These are phyloP conservation scores for Aspidiotus rigidus DNA, from an alignment of 2,888 invertebrate species.

Conservation along the genomic window DNA sequence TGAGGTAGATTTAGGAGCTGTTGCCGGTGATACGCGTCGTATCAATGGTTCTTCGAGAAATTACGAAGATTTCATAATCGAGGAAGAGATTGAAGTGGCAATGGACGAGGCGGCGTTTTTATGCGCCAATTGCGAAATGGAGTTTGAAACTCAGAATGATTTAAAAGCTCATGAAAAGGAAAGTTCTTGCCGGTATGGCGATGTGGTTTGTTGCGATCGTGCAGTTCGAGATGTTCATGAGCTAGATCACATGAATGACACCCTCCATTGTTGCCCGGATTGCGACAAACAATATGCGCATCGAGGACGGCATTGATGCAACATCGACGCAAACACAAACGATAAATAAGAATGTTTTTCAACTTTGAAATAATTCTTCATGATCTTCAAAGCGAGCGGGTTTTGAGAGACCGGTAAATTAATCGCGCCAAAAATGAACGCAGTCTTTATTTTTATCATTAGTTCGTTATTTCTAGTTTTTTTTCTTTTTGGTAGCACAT, in stretches of 20 bases:
- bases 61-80: neutral
- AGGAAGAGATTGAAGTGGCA: neutral
- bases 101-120: neutral
- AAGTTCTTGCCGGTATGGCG: neutral
- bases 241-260: neutral
- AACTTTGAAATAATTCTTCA: too few species aligned
- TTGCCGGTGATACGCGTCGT: neutral
- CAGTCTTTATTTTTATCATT: too few species aligned
- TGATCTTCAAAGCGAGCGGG: too few species aligned
- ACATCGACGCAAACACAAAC: neutral
- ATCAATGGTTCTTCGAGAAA: neutral
- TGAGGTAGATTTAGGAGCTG: neutral
- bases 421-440: too few species aligned
- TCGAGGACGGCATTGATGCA: constrained; percentile 1
- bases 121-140: neutral
- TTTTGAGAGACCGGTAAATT: too few species aligned
- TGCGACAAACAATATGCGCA: neutral
- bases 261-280: neutral
- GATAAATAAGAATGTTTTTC: too few species aligned
- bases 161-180: neutral
- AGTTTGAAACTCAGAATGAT: neutral
- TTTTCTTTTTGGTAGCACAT: too few species aligned
- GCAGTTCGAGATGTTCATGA: neutral
- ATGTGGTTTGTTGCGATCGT: neutral
- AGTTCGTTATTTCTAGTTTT: too few species aligned